Evolutionary conservation across 2,797 vertebrate genomes (phyloP).

Genomic region (Brachyalestes nurse): DNA sequence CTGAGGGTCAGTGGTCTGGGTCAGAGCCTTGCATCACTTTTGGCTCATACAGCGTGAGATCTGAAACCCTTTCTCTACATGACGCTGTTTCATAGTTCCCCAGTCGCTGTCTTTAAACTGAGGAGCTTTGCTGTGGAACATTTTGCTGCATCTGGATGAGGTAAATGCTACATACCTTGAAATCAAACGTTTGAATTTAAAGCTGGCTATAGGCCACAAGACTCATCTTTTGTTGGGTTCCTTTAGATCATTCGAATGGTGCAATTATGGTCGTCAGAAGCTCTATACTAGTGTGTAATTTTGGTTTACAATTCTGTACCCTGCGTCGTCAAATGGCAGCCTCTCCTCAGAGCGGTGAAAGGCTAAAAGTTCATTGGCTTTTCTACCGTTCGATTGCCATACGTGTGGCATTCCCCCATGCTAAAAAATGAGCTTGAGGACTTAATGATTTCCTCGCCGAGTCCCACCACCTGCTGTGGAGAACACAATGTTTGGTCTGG

Average conservation of each 20-base stretch:
- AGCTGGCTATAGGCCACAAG: conserved; percentile 64
- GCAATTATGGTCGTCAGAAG: conserved; percentile 79
- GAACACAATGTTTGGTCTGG: conserved; percentile 42
- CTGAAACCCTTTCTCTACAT: conserved; percentile 1
- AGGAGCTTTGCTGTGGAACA: conserved; percentile 24
- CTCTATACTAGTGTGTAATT: conserved; percentile 75
- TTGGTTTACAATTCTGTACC: conserved; percentile 70
- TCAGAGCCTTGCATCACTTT: conserved; percentile 8
- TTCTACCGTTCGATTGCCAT: conserved; percentile 59
- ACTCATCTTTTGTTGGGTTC: conserved; percentile 64
- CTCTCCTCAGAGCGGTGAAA: conserved; percentile 64
- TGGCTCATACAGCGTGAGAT: not conserved
- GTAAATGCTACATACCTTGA: conserved; percentile 57
- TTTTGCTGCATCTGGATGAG: conserved; percentile 24
- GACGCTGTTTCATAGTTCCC: conserved; percentile 9
- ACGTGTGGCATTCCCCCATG: conserved; percentile 40
- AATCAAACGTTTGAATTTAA: conserved; percentile 55
- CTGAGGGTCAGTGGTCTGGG: not conserved
- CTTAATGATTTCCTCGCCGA: conserved; percentile 47
- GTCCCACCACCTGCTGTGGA: conserved; percentile 48
- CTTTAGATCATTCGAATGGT: conserved; percentile 73
- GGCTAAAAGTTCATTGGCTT: conserved; percentile 76
- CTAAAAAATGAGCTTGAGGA: conserved; percentile 41
- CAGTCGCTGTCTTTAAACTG: not conserved
- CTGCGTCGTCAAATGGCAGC: conserved; percentile 71